Conservation (phyloP, 2,797 vertebrate species). For the Myotis vivesi region DNA sequence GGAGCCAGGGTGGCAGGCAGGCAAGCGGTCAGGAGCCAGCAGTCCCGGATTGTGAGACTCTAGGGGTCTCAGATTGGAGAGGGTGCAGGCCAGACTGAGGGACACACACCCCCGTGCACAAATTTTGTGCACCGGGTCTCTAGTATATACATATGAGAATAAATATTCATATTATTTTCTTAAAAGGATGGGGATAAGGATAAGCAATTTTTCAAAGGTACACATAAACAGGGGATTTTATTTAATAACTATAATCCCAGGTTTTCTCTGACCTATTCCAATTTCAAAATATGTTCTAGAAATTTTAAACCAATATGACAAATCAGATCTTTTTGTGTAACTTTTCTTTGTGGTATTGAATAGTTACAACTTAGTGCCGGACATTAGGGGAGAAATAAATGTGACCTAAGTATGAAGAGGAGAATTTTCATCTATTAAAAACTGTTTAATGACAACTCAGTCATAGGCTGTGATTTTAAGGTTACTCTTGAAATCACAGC, state of each 20-base stretch:
- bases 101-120: no score
- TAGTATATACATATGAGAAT: background rate
- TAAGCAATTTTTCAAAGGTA: background rate
- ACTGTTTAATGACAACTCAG: slow-evolving; percentile 68
- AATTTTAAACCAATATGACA: slow-evolving; percentile 17
- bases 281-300: background rate
- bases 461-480: slow-evolving; percentile 37
- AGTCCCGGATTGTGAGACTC: no score
- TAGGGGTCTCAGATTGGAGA: no score
- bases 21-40: no score
- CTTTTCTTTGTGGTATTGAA: background rate
- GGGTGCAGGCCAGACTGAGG: no score
- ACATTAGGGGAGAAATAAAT: slow-evolving; percentile 42
- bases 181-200: background rate
- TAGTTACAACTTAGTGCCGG: slow-evolving; percentile 33
- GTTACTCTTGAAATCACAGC: slow-evolving; percentile 66
- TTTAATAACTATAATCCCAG: background rate
- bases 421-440: slow-evolving; percentile 62
- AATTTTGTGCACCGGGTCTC: no score
- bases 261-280: background rate
- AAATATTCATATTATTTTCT: background rate
- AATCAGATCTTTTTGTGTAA: background rate
- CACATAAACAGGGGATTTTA: background rate
- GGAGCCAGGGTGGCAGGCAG: no score
- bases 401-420: slow-evolving; percentile 25